phyloP scores from a whole-genome alignment of 2,888 invertebrate species.

The Protophormia terraenovae region DNA sequence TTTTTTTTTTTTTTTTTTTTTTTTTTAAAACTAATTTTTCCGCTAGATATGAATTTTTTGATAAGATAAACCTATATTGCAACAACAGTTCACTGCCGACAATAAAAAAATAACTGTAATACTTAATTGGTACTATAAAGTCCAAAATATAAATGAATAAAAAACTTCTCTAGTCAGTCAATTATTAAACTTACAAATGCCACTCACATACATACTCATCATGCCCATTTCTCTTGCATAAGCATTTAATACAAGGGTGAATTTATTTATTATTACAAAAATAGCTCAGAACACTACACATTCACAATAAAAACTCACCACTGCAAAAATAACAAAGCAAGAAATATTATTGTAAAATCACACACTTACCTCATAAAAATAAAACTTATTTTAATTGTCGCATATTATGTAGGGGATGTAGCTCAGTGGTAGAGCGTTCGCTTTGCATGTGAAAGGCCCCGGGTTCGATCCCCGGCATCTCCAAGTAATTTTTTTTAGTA shows the following conservation, averaged over 20 bases:
- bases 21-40: too few relatives aligned
- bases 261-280: background rate
- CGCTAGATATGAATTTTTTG: too few relatives aligned
- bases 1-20: too few relatives aligned
- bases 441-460: conserved; percentile 99
- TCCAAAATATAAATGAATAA: too few relatives aligned
- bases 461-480: conserved; percentile 99
- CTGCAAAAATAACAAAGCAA: background rate
- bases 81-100: too few relatives aligned
- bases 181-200: too few relatives aligned
- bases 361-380: background rate
- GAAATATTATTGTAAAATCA: background rate
- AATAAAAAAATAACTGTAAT: too few relatives aligned
- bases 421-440: conserved; percentile 99
- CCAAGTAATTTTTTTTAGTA: conserved; percentile 83
- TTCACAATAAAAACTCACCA: background rate
- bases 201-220: too few relatives aligned
- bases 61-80: too few relatives aligned
- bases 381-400: background rate
- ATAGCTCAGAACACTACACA: background rate
- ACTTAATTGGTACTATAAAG: too few relatives aligned
- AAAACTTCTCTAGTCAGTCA: too few relatives aligned
- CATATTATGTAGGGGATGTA: conserved; percentile 86
- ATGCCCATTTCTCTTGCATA: too few relatives aligned
- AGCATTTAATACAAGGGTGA: background rate